Base-by-base conservation (phyloP, 2,113 vertebrate genomes). In the Tachysurus vachellii region DNA sequence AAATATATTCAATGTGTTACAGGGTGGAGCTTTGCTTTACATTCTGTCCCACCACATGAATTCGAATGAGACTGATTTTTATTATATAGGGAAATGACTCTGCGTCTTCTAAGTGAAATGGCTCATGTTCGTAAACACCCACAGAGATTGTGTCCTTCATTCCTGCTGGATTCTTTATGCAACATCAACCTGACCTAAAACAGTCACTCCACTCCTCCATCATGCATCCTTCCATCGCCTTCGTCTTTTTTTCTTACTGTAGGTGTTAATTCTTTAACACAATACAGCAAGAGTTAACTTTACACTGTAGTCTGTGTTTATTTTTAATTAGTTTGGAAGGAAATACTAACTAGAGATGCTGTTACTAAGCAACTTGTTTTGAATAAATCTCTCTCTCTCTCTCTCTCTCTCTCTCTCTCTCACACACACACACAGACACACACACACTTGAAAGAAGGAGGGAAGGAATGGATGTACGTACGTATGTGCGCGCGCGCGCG, bases 351-450 rank as follows among this genome's bases (percentile, higher is more conserved):
- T 28, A 64, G 36, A 44, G 81, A 64, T 66, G 59, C 44, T 82
- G 81, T 82, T 66, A 47, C 81, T 82, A 82, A 64, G 81, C 81
- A 82, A 82, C 81, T 62, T 82, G 42, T 68, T 80, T 56, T 56
- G n/a, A 8, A 8, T 16, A 50, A 76, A 76, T 76, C 79, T 62
- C 42, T 61, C 31, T 59, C 47, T 56, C 26, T 42, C 79, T 42
- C 54, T 80, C 28, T 59, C 28, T 42, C 28, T 19, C 77, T 11
- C 36, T 80, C 50, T 31, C 77, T 4, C 28, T 31, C 53, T 10
- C 79, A 59, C 79, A 42, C 36, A 36, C 36, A 36, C 36, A 36
- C 36, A 36, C 36, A 36, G 1, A 10, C 50, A 31, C 77, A 4
- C 28, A 31, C 53, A 10, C 79, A 59, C 79, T 36, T 14, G 4